Evolutionary conservation across 2,113 vertebrate species (phyloP).

Genomic region (Seriola aureovittata): DNA sequence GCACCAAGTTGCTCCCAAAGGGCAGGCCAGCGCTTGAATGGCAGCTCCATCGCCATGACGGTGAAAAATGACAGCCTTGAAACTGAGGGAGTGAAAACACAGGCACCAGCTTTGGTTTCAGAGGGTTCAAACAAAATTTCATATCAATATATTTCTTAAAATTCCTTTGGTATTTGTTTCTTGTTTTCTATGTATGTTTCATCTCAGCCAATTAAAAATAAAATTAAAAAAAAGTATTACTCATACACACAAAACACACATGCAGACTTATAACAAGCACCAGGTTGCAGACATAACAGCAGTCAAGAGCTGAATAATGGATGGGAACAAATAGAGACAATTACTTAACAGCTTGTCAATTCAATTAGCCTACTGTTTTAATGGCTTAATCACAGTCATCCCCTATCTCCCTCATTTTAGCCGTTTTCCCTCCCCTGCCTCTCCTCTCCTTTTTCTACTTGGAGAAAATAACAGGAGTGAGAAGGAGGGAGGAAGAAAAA

Average conservation of each 20-base stretch:
- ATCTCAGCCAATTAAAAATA: background rate
- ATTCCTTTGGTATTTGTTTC: background rate
- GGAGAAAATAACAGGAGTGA: conserved; percentile 27
- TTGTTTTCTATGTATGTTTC: background rate
- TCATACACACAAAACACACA: conserved; percentile 8
- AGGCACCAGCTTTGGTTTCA: background rate
- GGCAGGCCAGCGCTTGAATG: too few species aligned
- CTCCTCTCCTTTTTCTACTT: conserved; percentile 18
- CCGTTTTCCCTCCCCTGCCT: background rate
- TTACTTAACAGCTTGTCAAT: conserved; percentile 71
- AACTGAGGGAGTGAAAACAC: background rate
- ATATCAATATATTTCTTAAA: too few species aligned
- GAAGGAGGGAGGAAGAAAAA: conserved; percentile 1
- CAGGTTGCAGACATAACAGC: conserved; percentile 53
- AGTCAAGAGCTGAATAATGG: conserved; percentile 60
- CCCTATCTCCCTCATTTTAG: conserved; percentile 19
- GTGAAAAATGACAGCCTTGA: background rate
- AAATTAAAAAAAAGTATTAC: background rate
- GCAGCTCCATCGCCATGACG: background rate
- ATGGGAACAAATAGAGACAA: conserved; percentile 61
- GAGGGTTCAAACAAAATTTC: background rate
- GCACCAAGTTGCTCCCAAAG: background rate
- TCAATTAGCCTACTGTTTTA: conserved; percentile 67
- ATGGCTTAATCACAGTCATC: conserved; percentile 62
- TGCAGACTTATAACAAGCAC: conserved; percentile 19